phyloP scores from a whole-genome alignment of 1,140 invertebrate species.

The Belonocnema kinseyi region DNA sequence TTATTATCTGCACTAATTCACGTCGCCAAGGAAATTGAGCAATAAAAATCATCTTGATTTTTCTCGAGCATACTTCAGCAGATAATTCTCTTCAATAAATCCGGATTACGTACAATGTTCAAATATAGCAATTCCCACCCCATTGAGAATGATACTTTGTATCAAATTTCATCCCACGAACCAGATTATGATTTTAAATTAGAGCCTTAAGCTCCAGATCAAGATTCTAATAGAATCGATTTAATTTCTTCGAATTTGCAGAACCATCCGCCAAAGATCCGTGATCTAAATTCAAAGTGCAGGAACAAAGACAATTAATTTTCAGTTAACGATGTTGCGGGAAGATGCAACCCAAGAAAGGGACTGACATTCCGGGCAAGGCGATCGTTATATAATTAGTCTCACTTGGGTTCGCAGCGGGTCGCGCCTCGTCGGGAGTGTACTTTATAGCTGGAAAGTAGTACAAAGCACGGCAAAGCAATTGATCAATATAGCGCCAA shows the following conservation, averaged over 20 bases:
- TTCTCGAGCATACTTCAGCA: too few relatives aligned
- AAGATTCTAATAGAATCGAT: not conserved
- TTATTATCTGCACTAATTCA: too few relatives aligned
- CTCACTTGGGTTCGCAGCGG: slow-evolving; percentile 63
- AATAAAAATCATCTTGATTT: too few relatives aligned
- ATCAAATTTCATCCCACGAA: too few relatives aligned
- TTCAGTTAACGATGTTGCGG: slow-evolving; percentile 5
- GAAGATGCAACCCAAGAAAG: slow-evolving; percentile 39
- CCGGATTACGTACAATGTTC: too few relatives aligned
- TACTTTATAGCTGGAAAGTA: slow-evolving; percentile 72
- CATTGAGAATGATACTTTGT: too few relatives aligned
- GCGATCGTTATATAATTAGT: slow-evolving; percentile 72
- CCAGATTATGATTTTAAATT: too few relatives aligned
- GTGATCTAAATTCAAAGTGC: not conserved
- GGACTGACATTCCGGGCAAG: slow-evolving; percentile 42
- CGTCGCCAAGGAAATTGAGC: too few relatives aligned
- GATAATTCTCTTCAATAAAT: too few relatives aligned
- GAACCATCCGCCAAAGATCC: not conserved
- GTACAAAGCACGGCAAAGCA: slow-evolving; percentile 74
- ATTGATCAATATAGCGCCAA: slow-evolving; percentile 77
- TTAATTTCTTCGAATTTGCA: not conserved
- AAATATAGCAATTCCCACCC: too few relatives aligned
- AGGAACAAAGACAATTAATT: slow-evolving; percentile 21
- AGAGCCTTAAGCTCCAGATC: not conserved
- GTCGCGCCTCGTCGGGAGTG: slow-evolving; percentile 61